These are phyloP conservation scores for Triplophysa dalaica DNA, from an alignment of 2,113 vertebrate genomes.

Conservation along the genomic window DNA sequence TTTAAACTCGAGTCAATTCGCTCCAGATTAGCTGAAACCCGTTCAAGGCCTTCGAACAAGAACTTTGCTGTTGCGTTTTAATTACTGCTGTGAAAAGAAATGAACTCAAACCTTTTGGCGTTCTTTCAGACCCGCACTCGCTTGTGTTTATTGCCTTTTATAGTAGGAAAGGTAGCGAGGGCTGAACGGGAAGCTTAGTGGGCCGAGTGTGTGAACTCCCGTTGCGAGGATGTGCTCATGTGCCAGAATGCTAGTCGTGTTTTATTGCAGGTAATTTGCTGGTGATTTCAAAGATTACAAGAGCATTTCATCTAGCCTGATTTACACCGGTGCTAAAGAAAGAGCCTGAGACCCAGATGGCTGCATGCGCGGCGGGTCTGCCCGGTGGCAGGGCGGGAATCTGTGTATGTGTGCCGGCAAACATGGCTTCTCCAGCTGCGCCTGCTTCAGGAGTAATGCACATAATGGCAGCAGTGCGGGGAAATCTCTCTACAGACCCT, in stretches of 20 bases:
- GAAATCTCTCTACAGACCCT: slow-evolving; percentile 55
- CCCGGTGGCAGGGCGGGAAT: slow-evolving; percentile 10
- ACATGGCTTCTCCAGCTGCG: slow-evolving; percentile 36
- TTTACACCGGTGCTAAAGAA: slow-evolving; percentile 62
- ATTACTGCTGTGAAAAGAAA: background rate
- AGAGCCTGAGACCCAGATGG: slow-evolving; percentile 57
- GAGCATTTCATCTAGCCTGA: slow-evolving; percentile 63
- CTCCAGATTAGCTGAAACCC: slow-evolving; percentile 66
- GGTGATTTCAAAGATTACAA: slow-evolving; percentile 74
- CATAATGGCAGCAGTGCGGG: slow-evolving; percentile 34
- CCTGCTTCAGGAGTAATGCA: slow-evolving; percentile 29
- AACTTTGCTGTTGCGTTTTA: slow-evolving; percentile 29
- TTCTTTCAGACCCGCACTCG: slow-evolving; percentile 50
- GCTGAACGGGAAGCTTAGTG: slow-evolving; percentile 59
- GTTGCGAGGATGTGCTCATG: slow-evolving; percentile 45
- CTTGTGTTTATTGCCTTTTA: slow-evolving; percentile 72
- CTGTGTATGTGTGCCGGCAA: slow-evolving; percentile 16
- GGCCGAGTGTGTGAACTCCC: slow-evolving; percentile 63
- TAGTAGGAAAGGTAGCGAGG: slow-evolving; percentile 63
- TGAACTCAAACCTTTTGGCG: slow-evolving; percentile 48
- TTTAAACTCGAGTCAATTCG: slow-evolving; percentile 52
- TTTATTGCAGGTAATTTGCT: slow-evolving; percentile 75
- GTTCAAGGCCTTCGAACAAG: slow-evolving; percentile 60
- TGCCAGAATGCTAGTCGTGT: slow-evolving; percentile 60
- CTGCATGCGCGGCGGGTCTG: slow-evolving; percentile 44